These are phyloP conservation scores for Chanos chanos DNA, from an alignment of 2,797 vertebrate genomes.

Conservation along the genomic window DNA sequence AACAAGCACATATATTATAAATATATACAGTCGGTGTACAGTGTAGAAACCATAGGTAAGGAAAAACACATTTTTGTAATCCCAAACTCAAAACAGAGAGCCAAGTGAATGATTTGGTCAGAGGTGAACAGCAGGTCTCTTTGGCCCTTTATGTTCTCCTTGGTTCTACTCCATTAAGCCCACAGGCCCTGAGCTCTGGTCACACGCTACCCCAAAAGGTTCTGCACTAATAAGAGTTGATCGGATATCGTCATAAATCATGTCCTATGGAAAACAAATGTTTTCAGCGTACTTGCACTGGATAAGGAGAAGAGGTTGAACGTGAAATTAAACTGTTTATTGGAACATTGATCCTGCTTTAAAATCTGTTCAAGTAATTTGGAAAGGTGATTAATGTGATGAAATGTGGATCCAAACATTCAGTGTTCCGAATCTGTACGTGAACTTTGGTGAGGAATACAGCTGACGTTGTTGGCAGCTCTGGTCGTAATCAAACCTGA, in stretches of 20 bases:
- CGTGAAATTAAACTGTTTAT: too few relatives aligned
- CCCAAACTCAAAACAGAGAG: conserved; percentile 20
- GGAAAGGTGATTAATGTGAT: conserved; percentile 7
- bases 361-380: conserved; percentile 19
- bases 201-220: conserved; percentile 24
- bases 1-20: neutral
- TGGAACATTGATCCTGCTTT: neutral
- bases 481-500: neutral
- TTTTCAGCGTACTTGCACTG: neutral
- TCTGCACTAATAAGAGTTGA: conserved; percentile 33
- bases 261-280: conserved; percentile 28
- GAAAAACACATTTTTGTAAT: conserved; percentile 37
- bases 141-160: conserved; percentile 35
- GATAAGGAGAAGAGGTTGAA: neutral
- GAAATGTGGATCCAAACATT: conserved; percentile 2
- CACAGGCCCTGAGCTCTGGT: conserved; percentile 17
- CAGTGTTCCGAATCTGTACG: neutral
- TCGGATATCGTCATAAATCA: conserved; percentile 39
- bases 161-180: conserved; percentile 46
- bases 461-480: conserved; percentile 1
- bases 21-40: conserved; percentile 14
- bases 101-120: conserved; percentile 30
- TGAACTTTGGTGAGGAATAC: neutral
- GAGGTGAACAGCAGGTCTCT: conserved; percentile 42
- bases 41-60: neutral